Base-by-base conservation (phyloP, 2,888 invertebrate genomes). In the Spisula subtruncata region DNA sequence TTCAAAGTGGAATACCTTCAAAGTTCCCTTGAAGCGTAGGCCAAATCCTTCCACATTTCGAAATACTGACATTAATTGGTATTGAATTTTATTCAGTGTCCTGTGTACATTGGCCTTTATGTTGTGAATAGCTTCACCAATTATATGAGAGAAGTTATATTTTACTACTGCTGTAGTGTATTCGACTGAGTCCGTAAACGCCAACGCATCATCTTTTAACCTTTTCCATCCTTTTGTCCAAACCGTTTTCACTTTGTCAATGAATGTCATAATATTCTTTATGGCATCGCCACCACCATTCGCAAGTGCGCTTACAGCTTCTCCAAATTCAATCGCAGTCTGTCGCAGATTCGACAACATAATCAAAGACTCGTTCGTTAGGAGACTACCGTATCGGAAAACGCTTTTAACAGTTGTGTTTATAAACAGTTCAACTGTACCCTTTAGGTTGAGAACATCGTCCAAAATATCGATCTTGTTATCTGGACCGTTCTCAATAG, bases 1-100 rank as follows among this genome's bases (percentile, higher is more conserved):
- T 35, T 83, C 46, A 5, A 87, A 4, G 18, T 51, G 48, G 35
- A 87, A 82, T 56, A 87, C n/a, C 5, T 71, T 75, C 14, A 87
- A 48, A 25, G 18, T 48, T 4, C 83, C 83, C 25, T 32, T 82
- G 79, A 80, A 91, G 79, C 89, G 82, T 0, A 90, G 54, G 1
- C 92, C 92, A 56, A 89, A 89, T 12, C 85, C 89, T 8, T 71
- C 41, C 60, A 35, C 35, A 35, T 90, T 46, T 48, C 54, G 1
- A 25, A 84, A 71, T 5, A 81, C 20, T 41, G 32, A 25, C 25
- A 29, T 79, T 0, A 90, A 32, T 66, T 90, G 86, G 6, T 71
- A 12, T 4, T 71, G 51, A 4, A 88, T 8, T 16, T 85, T 81
- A 46, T 81, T 75, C 8, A 86, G 60, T 32, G 51, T 71, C 10